Percentiles rank a stretch among this genome's conserved stretches.
Conservation (phyloP, 1,140 invertebrate genomes). For the Parasteatoda tepidariorum region DNA sequence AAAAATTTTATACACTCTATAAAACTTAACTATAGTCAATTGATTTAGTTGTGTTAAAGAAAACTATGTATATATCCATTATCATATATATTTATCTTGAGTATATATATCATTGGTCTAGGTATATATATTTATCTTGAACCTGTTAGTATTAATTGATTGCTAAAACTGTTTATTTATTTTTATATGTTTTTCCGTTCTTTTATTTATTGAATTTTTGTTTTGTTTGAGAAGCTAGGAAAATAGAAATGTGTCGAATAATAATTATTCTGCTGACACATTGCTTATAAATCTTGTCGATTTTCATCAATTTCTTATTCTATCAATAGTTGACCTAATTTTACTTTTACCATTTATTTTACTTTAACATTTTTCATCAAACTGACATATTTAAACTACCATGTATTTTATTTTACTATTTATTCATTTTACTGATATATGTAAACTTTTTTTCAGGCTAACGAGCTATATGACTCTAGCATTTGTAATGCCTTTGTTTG, state of each 20-base stretch:
- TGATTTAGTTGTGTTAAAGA: neutral
- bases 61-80: neutral
- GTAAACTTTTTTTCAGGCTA: conserved; percentile 65
- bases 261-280: too few relatives aligned
- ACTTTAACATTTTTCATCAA: too few relatives aligned
- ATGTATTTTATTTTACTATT: neutral
- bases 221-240: too few relatives aligned
- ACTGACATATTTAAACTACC: neutral
- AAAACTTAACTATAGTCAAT: too few relatives aligned
- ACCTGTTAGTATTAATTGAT: neutral
- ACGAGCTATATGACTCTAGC: conserved; percentile 74
- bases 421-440: neutral
- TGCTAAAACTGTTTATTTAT: too few relatives aligned
- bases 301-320: too few relatives aligned
- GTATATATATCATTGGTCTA: neutral
- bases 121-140: neutral
- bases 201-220: too few relatives aligned
- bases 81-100: neutral
- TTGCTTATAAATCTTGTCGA: too few relatives aligned
- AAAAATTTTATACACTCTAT: neutral
- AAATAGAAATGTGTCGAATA: too few relatives aligned
- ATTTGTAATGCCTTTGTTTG: conserved; percentile 80
- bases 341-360: neutral
- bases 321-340: neutral
- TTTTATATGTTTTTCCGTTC: too few relatives aligned